Evolutionary conservation across 2,888 invertebrate genomes (phyloP).

Genomic region (Morpho helenor): DNA sequence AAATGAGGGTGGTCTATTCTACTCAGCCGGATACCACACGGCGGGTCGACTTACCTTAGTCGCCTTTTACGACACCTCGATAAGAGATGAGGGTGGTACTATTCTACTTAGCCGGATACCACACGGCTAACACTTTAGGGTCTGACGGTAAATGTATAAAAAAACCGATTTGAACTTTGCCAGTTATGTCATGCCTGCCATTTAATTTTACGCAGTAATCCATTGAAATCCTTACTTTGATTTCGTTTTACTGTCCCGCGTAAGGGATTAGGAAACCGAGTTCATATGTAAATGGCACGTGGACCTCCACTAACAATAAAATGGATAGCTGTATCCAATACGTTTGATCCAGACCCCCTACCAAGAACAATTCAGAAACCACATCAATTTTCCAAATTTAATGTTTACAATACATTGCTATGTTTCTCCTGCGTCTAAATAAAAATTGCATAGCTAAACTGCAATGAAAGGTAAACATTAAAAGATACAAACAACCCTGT

Average conservation of each 20-base stretch:
- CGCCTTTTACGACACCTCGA: no score
- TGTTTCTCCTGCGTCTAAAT: neutral
- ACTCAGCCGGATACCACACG: no score
- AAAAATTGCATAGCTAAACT: neutral
- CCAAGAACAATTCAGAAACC: neutral
- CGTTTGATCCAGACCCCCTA: slow-evolving; percentile 35
- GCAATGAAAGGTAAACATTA: slow-evolving; percentile 7
- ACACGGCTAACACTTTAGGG: no score
- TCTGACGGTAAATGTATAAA: no score
- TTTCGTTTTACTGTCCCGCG: slow-evolving; percentile 34
- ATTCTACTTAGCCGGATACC: no score
- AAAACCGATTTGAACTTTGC: neutral
- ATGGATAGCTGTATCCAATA: slow-evolving; percentile 29
- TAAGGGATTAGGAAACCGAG: slow-evolving; percentile 42
- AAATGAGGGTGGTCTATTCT: no score
- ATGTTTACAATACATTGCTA: slow-evolving; percentile 3
- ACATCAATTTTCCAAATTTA: neutral
- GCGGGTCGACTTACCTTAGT: no score
- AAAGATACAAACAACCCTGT: neutral
- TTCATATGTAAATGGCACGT: slow-evolving; percentile 48
- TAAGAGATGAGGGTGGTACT: no score
- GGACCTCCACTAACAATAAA: slow-evolving; percentile 39
- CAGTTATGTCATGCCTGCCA: neutral
- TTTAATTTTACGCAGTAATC: neutral
- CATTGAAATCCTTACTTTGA: slow-evolving; percentile 30